phyloP scores from a whole-genome alignment of 2,888 invertebrate genomes.

The Hedya salicella region DNA sequence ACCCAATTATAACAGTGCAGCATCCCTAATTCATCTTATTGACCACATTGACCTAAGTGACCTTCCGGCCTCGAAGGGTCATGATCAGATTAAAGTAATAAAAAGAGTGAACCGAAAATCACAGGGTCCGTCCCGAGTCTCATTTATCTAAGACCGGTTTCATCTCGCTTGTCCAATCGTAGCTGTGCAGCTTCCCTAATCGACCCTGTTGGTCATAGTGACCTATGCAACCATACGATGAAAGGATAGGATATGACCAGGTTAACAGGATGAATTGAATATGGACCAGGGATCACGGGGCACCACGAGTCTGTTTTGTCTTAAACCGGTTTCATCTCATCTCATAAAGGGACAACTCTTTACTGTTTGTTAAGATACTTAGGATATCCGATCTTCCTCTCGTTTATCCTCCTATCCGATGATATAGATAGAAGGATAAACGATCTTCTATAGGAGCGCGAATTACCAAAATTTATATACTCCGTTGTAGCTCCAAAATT shows the following conservation, averaged over 20 bases:
- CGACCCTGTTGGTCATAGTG: too few relatives aligned
- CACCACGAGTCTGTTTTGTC: not conserved
- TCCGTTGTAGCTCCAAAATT: too few relatives aligned
- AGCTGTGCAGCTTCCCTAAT: too few relatives aligned
- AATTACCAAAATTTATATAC: too few relatives aligned
- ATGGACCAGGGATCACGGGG: constrained; percentile 12
- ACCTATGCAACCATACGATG: too few relatives aligned
- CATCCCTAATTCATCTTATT: constrained; percentile 45
- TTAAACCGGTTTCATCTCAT: constrained; percentile 35
- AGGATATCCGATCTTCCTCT: too few relatives aligned
- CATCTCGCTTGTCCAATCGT: constrained; percentile 1
- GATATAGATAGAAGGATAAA: too few relatives aligned
- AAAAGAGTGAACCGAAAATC: not conserved
- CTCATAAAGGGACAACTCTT: constrained; percentile 7
- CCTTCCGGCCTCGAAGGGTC: constrained; percentile 39
- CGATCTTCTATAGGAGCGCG: too few relatives aligned
- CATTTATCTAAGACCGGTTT: constrained; percentile 15
- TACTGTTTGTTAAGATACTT: not conserved
- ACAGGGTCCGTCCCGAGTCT: not conserved
- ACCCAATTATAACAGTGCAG: constrained; percentile 26
- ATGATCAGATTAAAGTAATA: constrained; percentile 16
- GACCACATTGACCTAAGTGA: constrained; percentile 45
- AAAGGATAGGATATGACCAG: constrained; percentile 21
- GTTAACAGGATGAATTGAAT: not conserved
- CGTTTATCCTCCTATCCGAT: too few relatives aligned